Percentiles rank a stretch among this genome's conserved stretches.
These are phyloP conservation scores for Tenebrosternarchus preto DNA, from an alignment of 2,113 vertebrate genomes.

Conservation along the genomic window DNA sequence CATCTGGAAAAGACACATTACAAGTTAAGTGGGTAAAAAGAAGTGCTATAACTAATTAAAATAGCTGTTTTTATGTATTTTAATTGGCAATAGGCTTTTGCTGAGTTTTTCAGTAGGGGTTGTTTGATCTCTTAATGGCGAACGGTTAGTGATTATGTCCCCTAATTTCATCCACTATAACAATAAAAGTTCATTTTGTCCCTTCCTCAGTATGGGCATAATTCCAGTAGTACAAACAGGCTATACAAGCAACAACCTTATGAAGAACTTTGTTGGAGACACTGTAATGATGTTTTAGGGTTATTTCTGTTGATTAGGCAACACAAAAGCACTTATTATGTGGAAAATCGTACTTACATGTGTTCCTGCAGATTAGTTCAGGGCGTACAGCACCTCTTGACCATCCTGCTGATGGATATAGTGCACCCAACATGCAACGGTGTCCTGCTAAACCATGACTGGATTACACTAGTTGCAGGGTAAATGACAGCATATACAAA, in stretches of 20 bases:
- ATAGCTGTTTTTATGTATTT: neutral
- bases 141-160: too few relatives aligned
- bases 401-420: slow-evolving; percentile 23
- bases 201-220: neutral
- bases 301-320: slow-evolving; percentile 15
- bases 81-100: neutral
- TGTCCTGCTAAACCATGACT: slow-evolving; percentile 28
- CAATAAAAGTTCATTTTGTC: neutral
- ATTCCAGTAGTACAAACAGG: neutral
- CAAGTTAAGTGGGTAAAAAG: slow-evolving; percentile 2
- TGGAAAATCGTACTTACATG: slow-evolving; percentile 43
- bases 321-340: neutral
- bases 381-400: slow-evolving; percentile 11
- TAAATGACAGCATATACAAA: slow-evolving; percentile 35
- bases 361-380: slow-evolving; percentile 29
- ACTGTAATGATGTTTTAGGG: neutral
- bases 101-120: neutral
- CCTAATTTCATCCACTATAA: neutral
- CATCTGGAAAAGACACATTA: slow-evolving; percentile 43
- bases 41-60: neutral
- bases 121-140: neutral
- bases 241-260: too few relatives aligned
- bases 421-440: slow-evolving; percentile 12
- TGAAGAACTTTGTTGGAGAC: neutral
- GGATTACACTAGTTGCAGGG: slow-evolving; percentile 39